Percentiles rank a stretch among this genome's conserved stretches.
These are phyloP conservation scores for Lampris megalopsis DNA, from an alignment of 2,113 vertebrate species.

Conservation along the genomic window DNA sequence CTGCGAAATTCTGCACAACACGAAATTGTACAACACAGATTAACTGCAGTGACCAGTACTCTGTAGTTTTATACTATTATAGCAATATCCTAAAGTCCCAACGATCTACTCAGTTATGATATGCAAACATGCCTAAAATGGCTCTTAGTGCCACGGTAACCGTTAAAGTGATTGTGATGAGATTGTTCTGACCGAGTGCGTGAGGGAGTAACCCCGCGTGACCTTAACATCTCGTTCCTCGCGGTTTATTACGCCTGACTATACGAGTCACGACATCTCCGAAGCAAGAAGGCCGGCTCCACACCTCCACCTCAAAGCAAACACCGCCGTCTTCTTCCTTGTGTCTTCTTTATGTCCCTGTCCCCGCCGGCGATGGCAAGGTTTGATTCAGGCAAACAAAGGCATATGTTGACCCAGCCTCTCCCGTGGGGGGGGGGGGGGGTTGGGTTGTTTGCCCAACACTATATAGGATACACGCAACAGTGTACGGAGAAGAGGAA, in stretches of 20 bases:
- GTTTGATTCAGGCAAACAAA: constrained; percentile 34
- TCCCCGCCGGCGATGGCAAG: constrained; percentile 11
- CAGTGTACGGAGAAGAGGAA: not conserved
- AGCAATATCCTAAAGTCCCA: too few species aligned
- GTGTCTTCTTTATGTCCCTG: constrained; percentile 29
- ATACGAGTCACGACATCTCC: not conserved
- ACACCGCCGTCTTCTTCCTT: constrained; percentile 32
- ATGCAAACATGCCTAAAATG: not conserved
- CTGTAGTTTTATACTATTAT: too few species aligned
- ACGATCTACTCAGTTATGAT: too few species aligned
- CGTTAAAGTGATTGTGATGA: constrained; percentile 7
- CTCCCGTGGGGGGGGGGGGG: not conserved
- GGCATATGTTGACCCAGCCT: constrained; percentile 6
- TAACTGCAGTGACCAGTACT: not conserved
- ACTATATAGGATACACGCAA: constrained; percentile 5
- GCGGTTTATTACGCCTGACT: not conserved
- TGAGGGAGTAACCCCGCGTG: not conserved
- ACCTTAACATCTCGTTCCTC: constrained; percentile 9
- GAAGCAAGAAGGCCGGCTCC: constrained; percentile 9
- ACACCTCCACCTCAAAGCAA: constrained; percentile 53
- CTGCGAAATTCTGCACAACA: too few species aligned
- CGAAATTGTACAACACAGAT: not conserved
- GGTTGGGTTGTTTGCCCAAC: constrained; percentile 23
- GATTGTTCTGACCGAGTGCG: not conserved
- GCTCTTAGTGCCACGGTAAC: not conserved